These are phyloP conservation scores for Macroteleia sp. DNA, from an alignment of 2,888 invertebrate species.

Conservation along the genomic window DNA sequence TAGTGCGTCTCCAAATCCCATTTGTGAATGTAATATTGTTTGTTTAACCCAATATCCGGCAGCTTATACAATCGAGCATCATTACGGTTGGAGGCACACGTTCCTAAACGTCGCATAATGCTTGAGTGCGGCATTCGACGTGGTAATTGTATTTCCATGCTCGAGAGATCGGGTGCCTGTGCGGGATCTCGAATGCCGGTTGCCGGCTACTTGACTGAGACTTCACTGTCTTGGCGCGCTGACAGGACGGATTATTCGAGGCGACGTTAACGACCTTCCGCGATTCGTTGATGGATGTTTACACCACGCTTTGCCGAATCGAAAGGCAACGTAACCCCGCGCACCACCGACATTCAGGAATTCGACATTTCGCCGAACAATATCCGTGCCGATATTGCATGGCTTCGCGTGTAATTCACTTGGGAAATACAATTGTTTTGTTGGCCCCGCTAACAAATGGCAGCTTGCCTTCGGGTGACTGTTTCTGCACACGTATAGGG, in stretches of 20 bases:
- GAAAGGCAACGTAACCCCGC: constrained; percentile 36
- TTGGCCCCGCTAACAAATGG: constrained; percentile 71
- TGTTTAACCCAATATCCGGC: constrained; percentile 83
- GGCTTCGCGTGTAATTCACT: constrained; percentile 78
- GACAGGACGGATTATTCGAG: constrained; percentile 57
- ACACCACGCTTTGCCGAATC: constrained; percentile 65
- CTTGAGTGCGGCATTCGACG: constrained; percentile 69
- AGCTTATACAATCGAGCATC: constrained; percentile 83
- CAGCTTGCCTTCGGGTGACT: constrained; percentile 51
- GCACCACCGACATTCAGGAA: constrained; percentile 65
- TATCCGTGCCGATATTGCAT: constrained; percentile 83
- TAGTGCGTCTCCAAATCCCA: constrained; percentile 71
- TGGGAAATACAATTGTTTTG: constrained; percentile 82
- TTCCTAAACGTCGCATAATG: constrained; percentile 52
- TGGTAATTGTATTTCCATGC: constrained; percentile 83
- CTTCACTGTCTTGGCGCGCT: constrained; percentile 54
- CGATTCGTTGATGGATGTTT: constrained; percentile 59
- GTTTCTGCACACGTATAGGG: constrained; percentile 23
- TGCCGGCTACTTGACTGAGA: constrained; percentile 60
- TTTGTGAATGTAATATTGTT: constrained; percentile 81
- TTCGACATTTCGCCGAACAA: constrained; percentile 78
- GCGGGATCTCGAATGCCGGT: constrained; percentile 27
- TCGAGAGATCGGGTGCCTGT: constrained; percentile 67
- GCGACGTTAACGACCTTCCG: constrained; percentile 59
- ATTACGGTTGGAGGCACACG: constrained; percentile 74